Conservation (phyloP, 2,113 vertebrate genomes). For the Eulemur macaco region DNA sequence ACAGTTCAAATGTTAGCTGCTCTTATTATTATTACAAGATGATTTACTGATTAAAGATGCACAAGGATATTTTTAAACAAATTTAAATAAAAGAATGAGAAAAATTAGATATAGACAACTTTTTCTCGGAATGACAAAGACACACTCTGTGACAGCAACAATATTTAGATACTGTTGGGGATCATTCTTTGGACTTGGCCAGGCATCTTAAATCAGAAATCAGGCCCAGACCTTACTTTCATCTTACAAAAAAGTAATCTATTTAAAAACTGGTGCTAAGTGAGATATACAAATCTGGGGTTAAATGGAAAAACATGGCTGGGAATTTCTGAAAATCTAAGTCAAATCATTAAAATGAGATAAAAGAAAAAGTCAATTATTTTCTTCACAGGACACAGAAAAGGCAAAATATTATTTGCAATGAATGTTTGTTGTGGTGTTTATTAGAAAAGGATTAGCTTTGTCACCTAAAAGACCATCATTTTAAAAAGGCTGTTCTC, state of each 20-base stretch:
- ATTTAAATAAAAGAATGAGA: not conserved
- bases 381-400: not conserved
- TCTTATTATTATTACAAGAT: not conserved
- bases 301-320: not conserved
- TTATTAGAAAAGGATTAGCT: not conserved
- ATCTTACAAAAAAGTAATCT: not conserved
- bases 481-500: not conserved
- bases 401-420: conserved; percentile 23
- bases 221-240: not conserved
- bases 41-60: not conserved
- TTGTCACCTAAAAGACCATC: not conserved
- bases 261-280: not conserved
- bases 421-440: not conserved
- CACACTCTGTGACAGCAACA: not conserved
- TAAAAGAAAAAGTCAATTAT: not conserved
- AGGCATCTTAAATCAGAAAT: not conserved
- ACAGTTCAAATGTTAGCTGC: not conserved
- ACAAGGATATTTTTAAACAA: not conserved
- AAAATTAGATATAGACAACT: not conserved
- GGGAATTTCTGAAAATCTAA: not conserved
- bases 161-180: not conserved
- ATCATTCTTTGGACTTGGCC: not conserved
- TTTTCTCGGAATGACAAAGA: not conserved
- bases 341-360: conserved; percentile 3
- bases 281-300: not conserved